These are phyloP conservation scores for Panagrolaimus sp. DNA, from an alignment of 1,140 invertebrate genomes.

Conservation along the genomic window DNA sequence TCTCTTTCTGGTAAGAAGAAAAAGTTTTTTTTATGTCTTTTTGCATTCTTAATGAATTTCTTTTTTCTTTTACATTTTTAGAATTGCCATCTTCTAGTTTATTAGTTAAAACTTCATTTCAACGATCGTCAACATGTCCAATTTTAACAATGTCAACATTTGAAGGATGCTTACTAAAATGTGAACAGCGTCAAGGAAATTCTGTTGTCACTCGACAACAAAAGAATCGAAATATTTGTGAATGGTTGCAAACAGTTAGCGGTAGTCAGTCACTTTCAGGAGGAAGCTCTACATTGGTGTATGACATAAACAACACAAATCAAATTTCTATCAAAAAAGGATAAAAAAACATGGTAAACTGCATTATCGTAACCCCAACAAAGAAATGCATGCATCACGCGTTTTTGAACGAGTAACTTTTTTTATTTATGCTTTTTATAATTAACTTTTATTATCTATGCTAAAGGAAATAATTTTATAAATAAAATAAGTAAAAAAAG, in stretches of 20 bases:
- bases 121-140: conserved; percentile 8
- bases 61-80: neutral
- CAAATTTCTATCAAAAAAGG: neutral
- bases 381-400: too few relatives aligned
- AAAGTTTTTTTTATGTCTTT: neutral
- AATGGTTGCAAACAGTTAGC: conserved; percentile 6
- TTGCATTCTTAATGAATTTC: conserved; percentile 8
- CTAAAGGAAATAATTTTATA: too few relatives aligned
- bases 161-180: too few relatives aligned
- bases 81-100: neutral
- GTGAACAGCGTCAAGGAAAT: too few relatives aligned
- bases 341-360: too few relatives aligned
- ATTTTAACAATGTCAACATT: neutral
- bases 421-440: too few relatives aligned
- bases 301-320: neutral
- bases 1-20: neutral
- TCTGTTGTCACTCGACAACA: neutral
- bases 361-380: too few relatives aligned
- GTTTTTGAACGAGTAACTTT: too few relatives aligned
- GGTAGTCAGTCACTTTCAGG: neutral
- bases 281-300: neutral
- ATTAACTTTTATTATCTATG: too few relatives aligned
- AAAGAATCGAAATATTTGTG: conserved; percentile 7
- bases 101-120: neutral
- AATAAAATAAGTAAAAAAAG: too few relatives aligned